These are phyloP conservation scores for Pygocentrus nattereri DNA, from an alignment of 2,797 vertebrate species.

Conservation along the genomic window DNA sequence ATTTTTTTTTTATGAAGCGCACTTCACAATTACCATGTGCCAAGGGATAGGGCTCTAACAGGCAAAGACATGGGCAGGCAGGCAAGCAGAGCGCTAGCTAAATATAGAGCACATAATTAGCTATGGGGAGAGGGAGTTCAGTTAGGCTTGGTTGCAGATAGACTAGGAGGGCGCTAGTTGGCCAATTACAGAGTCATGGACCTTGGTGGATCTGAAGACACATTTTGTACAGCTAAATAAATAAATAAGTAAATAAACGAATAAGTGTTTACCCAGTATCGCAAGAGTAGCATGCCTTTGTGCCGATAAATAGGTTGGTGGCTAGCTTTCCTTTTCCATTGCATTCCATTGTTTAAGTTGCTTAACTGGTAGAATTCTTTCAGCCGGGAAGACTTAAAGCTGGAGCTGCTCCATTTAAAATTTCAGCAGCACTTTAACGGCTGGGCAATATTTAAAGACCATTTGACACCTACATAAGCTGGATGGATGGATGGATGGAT, in stretches of 20 bases:
- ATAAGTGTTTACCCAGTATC: not conserved
- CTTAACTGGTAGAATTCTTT: not conserved
- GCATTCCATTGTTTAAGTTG: not conserved
- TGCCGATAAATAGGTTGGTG: not conserved
- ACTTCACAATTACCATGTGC: slow-evolving; percentile 35
- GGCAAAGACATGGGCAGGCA: slow-evolving; percentile 43
- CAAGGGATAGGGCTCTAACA: slow-evolving; percentile 47
- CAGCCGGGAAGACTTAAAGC: not conserved
- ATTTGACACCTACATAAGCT: too few species aligned
- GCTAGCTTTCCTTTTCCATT: not conserved
- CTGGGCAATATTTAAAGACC: too few species aligned
- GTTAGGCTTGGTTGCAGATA: slow-evolving; percentile 27
- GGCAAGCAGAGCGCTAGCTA: slow-evolving; percentile 36
- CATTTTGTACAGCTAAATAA: slow-evolving; percentile 6
- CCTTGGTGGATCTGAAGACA: slow-evolving; percentile 1
- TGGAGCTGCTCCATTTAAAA: not conserved
- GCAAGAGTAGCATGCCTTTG: not conserved
- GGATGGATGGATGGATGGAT: too few species aligned
- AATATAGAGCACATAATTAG: slow-evolving; percentile 51
- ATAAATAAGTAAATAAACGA: not conserved
- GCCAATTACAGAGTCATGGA: slow-evolving; percentile 41
- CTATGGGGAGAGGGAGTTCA: slow-evolving; percentile 33
- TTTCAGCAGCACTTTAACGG: not conserved
- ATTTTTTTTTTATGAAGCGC: slow-evolving; percentile 52
- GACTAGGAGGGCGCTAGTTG: slow-evolving; percentile 37